A percentile compares a stretch with the other conserved stretches of the same genome.
phyloP scores from a whole-genome alignment of 1,140 invertebrate genomes.

The Saccostrea echinata region DNA sequence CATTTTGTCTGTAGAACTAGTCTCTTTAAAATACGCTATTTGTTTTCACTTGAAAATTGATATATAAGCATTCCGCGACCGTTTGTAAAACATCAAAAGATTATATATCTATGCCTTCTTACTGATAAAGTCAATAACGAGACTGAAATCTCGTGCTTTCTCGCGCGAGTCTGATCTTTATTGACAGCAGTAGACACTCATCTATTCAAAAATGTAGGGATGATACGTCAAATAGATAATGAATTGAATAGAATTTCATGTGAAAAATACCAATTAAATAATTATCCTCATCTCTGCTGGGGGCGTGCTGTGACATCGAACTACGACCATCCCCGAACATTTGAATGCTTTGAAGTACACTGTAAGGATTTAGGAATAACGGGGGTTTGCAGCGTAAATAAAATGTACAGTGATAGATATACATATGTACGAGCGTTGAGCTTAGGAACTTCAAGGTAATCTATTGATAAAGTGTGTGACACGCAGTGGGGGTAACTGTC shows the following conservation, averaged over 20 bases:
- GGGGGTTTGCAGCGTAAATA: background rate
- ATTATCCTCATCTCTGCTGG: background rate
- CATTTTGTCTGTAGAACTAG: too few relatives aligned
- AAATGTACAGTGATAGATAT: background rate
- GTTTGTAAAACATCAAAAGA: slow-evolving; percentile 31
- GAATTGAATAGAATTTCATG: background rate
- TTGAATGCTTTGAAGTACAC: background rate
- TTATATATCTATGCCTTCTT: background rate
- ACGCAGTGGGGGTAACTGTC: background rate
- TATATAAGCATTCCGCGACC: slow-evolving; percentile 23
- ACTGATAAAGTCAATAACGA: background rate
- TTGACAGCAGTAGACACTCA: too few relatives aligned
- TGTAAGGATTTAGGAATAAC: background rate
- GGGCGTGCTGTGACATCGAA: background rate
- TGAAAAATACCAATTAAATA: background rate
- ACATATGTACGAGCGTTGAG: background rate
- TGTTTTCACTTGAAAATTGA: background rate
- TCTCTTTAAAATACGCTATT: background rate
- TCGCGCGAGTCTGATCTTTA: background rate
- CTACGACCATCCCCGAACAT: too few relatives aligned
- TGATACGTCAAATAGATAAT: too few relatives aligned
- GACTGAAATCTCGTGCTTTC: background rate
- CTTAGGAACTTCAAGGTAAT: background rate
- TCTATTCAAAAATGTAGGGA: too few relatives aligned
- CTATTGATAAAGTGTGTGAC: background rate